Evolutionary conservation across 2,113 vertebrate genomes (phyloP), one percentile per base, ranked within the genome.

Genomic region (Nothobranchius kuhntae): DNA sequence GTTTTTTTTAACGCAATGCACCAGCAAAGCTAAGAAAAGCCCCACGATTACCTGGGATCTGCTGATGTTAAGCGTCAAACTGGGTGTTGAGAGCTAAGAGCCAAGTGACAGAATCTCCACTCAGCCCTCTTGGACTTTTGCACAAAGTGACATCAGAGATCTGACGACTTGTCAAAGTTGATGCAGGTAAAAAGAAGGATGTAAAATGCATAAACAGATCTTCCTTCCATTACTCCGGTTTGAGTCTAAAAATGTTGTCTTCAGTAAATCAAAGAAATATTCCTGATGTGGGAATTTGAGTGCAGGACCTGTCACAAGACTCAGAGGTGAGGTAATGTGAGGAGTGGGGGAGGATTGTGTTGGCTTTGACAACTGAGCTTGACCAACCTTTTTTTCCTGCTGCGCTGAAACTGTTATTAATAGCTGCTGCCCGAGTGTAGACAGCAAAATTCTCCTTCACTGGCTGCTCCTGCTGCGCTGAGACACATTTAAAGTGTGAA

Each of bases 1-100:
- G 30, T 3, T 30, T 30, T 53, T 83, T 50, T 66, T 83, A 68
- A 71, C 38, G 52, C 21, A 10, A 57, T 21, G 77, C 68, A 80
- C 63, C 88, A 89, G 87, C 83, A 84, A 74, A 42, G 57, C 55
- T 75, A 73, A 81, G 76, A 87, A 86, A 84, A 80, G 58, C 50
- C 38, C 55, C 47, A 44, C 4, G 44, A 65, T 81, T 82, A 85
- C 82, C 77, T 86, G 80, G 48, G 80, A 76, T 85, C 79, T 63
- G 73, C 82, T 87, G 87, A 89, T 78, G 84, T 35, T 62, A 68
- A 62, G 68, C 74, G 81, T 87, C 67, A 85, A 78, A 83, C 73
- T 61, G 68, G 81, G 82, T 85, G 86, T 63, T 85, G 84, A 88
- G 85, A 76, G 80, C 71, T 65, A 17, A 10, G 60, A 42, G 53